Conservation (phyloP, 2,888 invertebrate genomes). For the Athalia rosae region DNA sequence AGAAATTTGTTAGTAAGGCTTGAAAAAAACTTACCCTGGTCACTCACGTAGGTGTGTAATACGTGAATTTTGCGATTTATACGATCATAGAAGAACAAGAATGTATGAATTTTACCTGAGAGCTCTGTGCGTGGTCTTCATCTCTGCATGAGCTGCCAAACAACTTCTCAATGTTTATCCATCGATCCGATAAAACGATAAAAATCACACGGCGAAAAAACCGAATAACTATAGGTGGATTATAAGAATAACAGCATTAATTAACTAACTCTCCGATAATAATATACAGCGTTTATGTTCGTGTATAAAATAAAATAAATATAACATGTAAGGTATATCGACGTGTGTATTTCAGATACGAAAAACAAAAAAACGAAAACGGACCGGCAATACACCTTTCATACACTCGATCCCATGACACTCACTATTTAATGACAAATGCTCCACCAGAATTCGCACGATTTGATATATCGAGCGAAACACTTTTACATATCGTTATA, state of each 20-base stretch:
- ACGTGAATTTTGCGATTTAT: neutral
- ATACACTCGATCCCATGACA: too few relatives aligned
- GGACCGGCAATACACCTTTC: too few relatives aligned
- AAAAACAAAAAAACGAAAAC: too few relatives aligned
- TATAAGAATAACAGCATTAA: too few relatives aligned
- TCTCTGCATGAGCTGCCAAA: conserved; percentile 46
- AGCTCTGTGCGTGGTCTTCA: conserved; percentile 62
- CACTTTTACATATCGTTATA: too few relatives aligned
- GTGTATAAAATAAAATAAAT: neutral
- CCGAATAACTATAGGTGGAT: neutral
- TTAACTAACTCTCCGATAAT: neutral
- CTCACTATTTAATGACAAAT: too few relatives aligned
- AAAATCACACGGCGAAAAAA: neutral
- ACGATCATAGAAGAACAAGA: neutral
- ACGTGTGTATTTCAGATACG: too few relatives aligned
- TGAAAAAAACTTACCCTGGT: neutral
- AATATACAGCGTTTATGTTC: neutral
- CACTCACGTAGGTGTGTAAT: neutral
- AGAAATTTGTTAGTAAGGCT: neutral
- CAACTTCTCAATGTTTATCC: conserved; percentile 52
- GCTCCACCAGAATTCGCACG: too few relatives aligned
- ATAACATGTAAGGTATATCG: too few relatives aligned
- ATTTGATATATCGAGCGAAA: too few relatives aligned
- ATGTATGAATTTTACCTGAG: conserved; percentile 52
- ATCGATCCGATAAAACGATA: conserved; percentile 47